These are phyloP conservation scores for Chlorodrepanis virens DNA, from an alignment of 2,113 vertebrate genomes.

Conservation along the genomic window DNA sequence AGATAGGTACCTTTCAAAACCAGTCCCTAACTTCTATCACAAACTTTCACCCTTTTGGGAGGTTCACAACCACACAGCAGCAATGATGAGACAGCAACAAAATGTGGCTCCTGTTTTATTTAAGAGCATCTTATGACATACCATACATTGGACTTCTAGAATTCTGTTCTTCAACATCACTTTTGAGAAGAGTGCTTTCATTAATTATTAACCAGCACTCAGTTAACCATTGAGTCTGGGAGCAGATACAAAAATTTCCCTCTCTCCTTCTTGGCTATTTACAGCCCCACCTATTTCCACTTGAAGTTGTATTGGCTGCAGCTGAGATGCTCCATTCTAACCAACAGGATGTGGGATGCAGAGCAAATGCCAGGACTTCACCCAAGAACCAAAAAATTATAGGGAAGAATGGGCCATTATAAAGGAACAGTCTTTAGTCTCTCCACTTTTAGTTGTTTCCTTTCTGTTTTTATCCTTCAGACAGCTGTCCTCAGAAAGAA, in stretches of 20 bases:
- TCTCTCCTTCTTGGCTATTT: background rate
- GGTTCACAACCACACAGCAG: background rate
- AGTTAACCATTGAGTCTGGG: background rate
- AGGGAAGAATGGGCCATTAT: background rate
- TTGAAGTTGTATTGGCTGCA: background rate
- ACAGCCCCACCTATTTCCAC: background rate
- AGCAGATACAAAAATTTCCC: background rate
- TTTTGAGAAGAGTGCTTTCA: background rate
- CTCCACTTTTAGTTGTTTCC: background rate
- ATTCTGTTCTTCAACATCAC: background rate
- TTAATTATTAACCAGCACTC: background rate
- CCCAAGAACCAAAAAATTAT: background rate
- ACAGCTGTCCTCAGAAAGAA: slow-evolving; percentile 42
- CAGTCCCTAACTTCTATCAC: background rate
- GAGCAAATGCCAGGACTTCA: background rate
- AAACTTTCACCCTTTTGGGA: background rate
- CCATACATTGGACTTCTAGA: background rate
- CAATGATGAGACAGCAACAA: background rate
- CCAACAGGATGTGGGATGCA: background rate
- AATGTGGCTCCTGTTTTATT: background rate
- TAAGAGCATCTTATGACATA: background rate
- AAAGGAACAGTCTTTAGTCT: background rate
- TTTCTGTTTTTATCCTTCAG: background rate
- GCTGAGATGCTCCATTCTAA: background rate
- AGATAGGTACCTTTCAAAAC: background rate